A percentile compares a stretch with the other conserved stretches of the same genome.
Conservation (phyloP, 1,140 invertebrate genomes). For the Drosophila bipectinata region DNA sequence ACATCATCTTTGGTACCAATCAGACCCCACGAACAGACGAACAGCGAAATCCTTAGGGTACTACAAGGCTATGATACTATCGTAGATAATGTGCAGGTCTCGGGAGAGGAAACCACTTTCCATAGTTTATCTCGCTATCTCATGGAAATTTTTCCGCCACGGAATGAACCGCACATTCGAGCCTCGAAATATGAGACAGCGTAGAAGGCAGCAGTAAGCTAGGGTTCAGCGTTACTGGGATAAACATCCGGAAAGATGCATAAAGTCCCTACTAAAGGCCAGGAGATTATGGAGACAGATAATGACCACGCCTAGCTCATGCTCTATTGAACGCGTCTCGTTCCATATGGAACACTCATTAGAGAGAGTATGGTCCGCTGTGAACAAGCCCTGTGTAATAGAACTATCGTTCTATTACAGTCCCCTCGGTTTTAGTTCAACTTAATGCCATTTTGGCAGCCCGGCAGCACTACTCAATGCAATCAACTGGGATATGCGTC, state of each 20-base stretch:
- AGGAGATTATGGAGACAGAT: slow-evolving; percentile 18
- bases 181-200: slow-evolving; percentile 4
- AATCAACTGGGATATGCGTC: slow-evolving; percentile 23
- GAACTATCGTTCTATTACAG: slow-evolving; percentile 31
- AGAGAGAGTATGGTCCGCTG: too few relatives aligned
- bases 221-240: slow-evolving; percentile 29
- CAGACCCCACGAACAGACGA: not conserved
- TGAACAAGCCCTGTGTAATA: too few relatives aligned
- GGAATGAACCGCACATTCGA: slow-evolving; percentile 9
- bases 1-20: not conserved
- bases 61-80: slow-evolving; percentile 3
- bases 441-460: slow-evolving; percentile 25
- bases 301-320: slow-evolving; percentile 14
- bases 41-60: slow-evolving; percentile 5
- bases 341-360: not conserved
- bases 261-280: slow-evolving; percentile 13
- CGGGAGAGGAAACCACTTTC: slow-evolving; percentile 13
- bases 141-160: slow-evolving; percentile 7
- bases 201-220: slow-evolving; percentile 18
- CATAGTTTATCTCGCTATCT: slow-evolving; percentile 6
- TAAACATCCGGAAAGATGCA: slow-evolving; percentile 17
- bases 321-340: not conserved
- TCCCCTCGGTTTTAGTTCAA: slow-evolving; percentile 30
- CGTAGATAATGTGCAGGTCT: slow-evolving; percentile 5
- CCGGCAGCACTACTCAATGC: too few relatives aligned